Conservation (phyloP, 2,113 vertebrate genomes). For the Perca flavescens region DNA sequence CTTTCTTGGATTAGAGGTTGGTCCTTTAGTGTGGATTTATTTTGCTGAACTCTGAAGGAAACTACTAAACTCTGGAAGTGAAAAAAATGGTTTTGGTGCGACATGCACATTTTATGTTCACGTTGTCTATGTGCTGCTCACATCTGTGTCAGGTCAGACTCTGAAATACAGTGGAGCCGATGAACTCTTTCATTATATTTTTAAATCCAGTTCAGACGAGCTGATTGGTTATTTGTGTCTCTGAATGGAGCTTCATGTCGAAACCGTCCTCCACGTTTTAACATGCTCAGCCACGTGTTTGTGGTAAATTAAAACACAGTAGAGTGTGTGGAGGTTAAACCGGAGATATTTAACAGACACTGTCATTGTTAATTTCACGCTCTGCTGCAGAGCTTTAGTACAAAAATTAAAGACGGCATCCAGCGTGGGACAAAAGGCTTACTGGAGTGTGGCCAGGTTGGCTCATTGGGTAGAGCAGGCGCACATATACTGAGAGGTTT, state of each 20-base stretch:
- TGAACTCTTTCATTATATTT: background rate
- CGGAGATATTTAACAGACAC: slow-evolving; percentile 21
- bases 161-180: background rate
- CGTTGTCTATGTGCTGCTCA: background rate
- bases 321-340: slow-evolving; percentile 5
- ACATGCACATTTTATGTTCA: background rate
- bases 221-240: background rate
- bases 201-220: background rate
- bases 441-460: background rate
- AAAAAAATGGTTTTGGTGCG: too few species aligned
- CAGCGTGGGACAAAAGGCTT: slow-evolving; percentile 22
- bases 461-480: too few species aligned
- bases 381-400: slow-evolving; percentile 46
- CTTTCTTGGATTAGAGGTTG: background rate
- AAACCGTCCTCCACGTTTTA: background rate
- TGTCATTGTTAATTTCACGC: slow-evolving; percentile 65
- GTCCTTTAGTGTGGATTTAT: background rate
- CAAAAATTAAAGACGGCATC: slow-evolving; percentile 29
- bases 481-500: too few species aligned
- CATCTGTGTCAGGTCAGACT: background rate
- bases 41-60: background rate
- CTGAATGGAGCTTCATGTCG: background rate
- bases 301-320: background rate
- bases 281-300: background rate
- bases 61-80: too few species aligned